Evolutionary conservation across 2,888 invertebrate genomes (phyloP), one percentile per base, ranked within the genome.

Genomic region (Timandra comae): DNA sequence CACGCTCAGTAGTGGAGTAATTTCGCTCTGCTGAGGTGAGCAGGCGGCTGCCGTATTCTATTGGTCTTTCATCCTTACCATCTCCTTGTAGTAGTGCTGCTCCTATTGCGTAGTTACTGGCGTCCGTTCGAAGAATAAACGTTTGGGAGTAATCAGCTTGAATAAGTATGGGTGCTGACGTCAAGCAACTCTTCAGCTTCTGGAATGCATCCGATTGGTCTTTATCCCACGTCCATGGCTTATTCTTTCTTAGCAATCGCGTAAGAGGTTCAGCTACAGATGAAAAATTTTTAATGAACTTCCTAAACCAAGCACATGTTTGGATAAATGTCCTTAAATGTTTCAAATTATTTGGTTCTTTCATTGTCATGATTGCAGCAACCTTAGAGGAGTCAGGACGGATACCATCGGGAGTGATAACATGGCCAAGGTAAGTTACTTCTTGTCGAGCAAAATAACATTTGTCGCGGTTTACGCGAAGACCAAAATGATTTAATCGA

Each of bases 1-100:
- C 78, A 16, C 63, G 51, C 30, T 79, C 72, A 0, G 65, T 69
- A 0, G 64, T 63, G 0, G 59, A 47, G 30, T 77, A 75, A 8
- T 67, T 70, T 2, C 37, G 33, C 38, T 80, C 70, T 2, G 47
- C 26, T 11, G 20, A n/a, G 20, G 20, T 20, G n/a, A 20, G 20
- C 20, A 20, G n/a, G 7, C 20, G 6, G 3, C 20, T 20, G 3
- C 7, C 20, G n/a, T 20, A 20, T 20, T 20, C 20, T 3, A 20
- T 2, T 2, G 20, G 20, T 6, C 20, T 6, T 20, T 20, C 20
- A 2, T 20, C 20, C 2, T 20, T 6, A 20, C 7, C n/a, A 1
- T 2, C 20, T 20, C 20, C 20, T 20, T 20, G 20, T n/a, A 21
- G 44, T 36, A 35, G 27, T 3, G 30, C 35, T n/a, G 35, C 28